phyloP scores from a whole-genome alignment of 2,888 invertebrate species.

The Lamellibrachia satsuma region DNA sequence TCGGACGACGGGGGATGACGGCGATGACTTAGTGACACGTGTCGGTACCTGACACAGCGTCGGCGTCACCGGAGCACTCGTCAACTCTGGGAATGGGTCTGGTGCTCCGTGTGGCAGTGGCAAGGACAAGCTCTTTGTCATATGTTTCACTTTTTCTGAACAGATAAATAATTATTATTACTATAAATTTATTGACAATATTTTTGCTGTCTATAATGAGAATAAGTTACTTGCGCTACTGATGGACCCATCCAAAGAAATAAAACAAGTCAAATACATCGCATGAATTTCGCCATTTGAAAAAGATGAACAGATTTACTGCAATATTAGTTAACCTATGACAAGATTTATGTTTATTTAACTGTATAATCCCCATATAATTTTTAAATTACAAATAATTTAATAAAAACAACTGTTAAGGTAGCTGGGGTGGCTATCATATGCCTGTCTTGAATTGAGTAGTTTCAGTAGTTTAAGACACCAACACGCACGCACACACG shows the following conservation, averaged over 20 bases:
- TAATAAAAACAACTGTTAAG: too few relatives aligned
- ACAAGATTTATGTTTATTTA: too few relatives aligned
- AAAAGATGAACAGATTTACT: neutral
- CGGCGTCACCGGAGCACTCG: neutral
- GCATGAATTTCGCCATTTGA: neutral
- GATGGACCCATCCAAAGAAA: too few relatives aligned
- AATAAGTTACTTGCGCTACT: too few relatives aligned
- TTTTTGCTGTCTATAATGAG: neutral
- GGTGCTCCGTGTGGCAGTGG: conserved; percentile 14
- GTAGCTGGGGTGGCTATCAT: too few relatives aligned
- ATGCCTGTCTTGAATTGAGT: too few relatives aligned
- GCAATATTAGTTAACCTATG: neutral
- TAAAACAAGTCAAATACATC: neutral
- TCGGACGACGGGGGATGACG: neutral
- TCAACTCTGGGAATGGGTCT: conserved; percentile 27
- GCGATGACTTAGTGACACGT: neutral
- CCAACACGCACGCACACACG: too few relatives aligned
- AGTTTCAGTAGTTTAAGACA: too few relatives aligned
- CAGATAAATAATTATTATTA: neutral
- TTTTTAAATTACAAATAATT: too few relatives aligned
- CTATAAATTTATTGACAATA: neutral
- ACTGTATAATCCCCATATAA: too few relatives aligned
- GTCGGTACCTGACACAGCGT: neutral
- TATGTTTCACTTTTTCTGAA: neutral
- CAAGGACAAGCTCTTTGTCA: conserved; percentile 22